A percentile compares a stretch with the other conserved stretches of the same genome.
phyloP scores from a whole-genome alignment of 2,113 vertebrate species.

The Ceratotherium simum region DNA sequence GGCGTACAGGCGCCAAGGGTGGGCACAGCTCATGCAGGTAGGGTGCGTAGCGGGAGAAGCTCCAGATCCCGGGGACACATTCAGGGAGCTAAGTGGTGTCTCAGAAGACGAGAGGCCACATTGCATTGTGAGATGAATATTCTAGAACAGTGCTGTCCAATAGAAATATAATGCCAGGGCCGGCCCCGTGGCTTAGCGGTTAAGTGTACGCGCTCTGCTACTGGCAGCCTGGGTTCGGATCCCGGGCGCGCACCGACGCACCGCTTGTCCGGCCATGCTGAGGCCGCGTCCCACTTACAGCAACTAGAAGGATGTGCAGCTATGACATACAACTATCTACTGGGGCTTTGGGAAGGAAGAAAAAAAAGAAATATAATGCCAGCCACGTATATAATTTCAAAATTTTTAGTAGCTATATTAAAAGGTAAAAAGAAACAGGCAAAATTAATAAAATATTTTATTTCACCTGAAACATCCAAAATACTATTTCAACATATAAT shows the following conservation, averaged over 20 bases:
- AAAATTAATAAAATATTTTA: neutral
- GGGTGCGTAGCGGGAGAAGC: neutral
- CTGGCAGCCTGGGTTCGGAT: too few species aligned
- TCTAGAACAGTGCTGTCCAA: neutral
- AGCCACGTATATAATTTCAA: neutral
- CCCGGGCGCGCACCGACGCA: too few species aligned
- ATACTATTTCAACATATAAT: neutral
- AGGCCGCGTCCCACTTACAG: too few species aligned
- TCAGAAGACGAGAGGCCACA: neutral
- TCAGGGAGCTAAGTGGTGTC: neutral
- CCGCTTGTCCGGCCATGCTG: too few species aligned
- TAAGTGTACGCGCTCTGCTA: too few species aligned
- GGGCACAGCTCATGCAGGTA: neutral
- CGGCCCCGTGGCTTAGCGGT: too few species aligned
- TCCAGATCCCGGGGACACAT: neutral
- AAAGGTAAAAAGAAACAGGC: neutral
- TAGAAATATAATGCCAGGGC: neutral
- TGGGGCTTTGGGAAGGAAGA: too few species aligned
- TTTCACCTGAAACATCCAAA: neutral
- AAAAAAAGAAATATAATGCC: neutral
- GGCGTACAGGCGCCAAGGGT: too few species aligned
- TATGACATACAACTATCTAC: too few species aligned
- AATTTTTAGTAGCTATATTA: neutral
- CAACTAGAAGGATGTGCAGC: too few species aligned
- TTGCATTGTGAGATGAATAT: neutral